A percentile compares a stretch with the other conserved stretches of the same genome.
phyloP scores from a whole-genome alignment of 2,797 vertebrate genomes.

The Acipenser ruthenus region DNA sequence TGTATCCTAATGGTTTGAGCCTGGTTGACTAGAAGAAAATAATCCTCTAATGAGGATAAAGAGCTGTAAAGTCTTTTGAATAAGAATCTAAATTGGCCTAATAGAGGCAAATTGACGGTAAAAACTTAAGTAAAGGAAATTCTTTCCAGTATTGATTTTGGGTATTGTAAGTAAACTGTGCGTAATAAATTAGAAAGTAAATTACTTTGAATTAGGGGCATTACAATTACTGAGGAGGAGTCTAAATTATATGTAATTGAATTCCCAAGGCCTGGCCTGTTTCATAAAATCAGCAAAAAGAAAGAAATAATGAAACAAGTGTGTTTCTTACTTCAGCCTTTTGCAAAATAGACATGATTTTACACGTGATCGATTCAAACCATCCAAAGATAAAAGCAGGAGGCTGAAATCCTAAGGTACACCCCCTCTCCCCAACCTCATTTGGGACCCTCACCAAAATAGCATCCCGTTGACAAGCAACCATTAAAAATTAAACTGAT shows the following conservation, averaged over 20 bases:
- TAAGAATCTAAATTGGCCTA: conserved; percentile 7
- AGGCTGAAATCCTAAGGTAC: conserved; percentile 9
- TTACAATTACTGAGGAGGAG: too few species aligned
- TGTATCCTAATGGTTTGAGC: neutral
- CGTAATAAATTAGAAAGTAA: too few species aligned
- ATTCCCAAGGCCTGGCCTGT: neutral
- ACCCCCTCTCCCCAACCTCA: conserved; percentile 41
- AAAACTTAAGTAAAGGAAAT: too few species aligned
- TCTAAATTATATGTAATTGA: neutral
- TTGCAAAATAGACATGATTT: neutral
- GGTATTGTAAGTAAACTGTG: too few species aligned
- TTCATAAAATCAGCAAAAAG: neutral
- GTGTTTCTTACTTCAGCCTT: neutral
- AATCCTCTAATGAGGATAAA: too few species aligned
- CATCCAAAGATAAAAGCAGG: neutral
- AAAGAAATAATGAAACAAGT: neutral
- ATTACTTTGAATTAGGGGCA: too few species aligned
- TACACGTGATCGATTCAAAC: too few species aligned
- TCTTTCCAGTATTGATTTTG: too few species aligned
- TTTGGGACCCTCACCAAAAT: conserved; percentile 37
- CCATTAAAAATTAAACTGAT: conserved; percentile 23
- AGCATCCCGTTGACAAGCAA: conserved; percentile 29
- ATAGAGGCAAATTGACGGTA: too few species aligned
- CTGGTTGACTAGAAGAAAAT: too few species aligned
- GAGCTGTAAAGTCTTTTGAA: neutral